A percentile compares a stretch with the other conserved stretches of the same genome.
phyloP scores from a whole-genome alignment of 2,888 invertebrate species.

The Iselma pallidipennis region DNA sequence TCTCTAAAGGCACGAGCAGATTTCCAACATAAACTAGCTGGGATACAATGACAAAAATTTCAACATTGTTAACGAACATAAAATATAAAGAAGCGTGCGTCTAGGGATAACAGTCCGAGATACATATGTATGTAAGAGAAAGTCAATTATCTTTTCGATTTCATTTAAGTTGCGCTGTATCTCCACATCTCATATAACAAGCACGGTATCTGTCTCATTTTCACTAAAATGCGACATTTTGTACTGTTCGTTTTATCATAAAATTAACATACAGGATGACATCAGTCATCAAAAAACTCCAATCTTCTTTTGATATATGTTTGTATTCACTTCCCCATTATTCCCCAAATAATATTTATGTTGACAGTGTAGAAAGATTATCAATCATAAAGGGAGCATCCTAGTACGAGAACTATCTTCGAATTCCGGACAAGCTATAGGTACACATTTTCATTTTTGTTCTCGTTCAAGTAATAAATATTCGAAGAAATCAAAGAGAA shows the following conservation, averaged over 20 bases:
- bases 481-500: slow-evolving; percentile 29
- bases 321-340: background rate
- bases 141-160: no score
- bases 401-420: slow-evolving; percentile 9
- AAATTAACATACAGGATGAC: background rate
- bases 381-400: slow-evolving; percentile 15
- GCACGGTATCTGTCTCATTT: no score
- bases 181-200: background rate
- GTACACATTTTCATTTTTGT: slow-evolving; percentile 6
- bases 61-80: background rate
- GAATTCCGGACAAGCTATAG: slow-evolving; percentile 1
- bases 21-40: background rate
- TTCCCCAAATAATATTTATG: slow-evolving; percentile 12
- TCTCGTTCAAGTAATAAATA: slow-evolving; percentile 33
- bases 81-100: background rate
- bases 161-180: no score
- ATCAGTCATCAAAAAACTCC: background rate
- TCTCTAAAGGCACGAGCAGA: background rate
- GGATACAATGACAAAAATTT: background rate
- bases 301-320: background rate
- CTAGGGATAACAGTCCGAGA: background rate
- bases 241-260: background rate
- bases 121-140: background rate
- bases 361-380: slow-evolving; percentile 13
- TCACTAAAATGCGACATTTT: no score